Base-by-base conservation (phyloP, 2,113 vertebrate genomes). In the Vidua macroura region DNA sequence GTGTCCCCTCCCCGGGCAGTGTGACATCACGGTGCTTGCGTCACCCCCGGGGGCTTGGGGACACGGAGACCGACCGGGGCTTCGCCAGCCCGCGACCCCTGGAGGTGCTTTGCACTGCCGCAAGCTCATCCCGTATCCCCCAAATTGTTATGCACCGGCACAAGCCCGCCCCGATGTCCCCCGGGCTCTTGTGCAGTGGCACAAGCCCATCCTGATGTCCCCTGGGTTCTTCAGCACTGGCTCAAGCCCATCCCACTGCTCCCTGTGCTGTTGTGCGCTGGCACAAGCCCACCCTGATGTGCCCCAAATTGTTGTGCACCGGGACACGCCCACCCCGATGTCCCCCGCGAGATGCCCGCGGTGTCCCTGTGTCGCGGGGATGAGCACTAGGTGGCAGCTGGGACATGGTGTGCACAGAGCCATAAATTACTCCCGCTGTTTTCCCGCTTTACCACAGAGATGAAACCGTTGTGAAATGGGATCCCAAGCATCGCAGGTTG, bases 161-260 rank as follows among this genome's bases (percentile, higher is more conserved):
- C 46, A 13, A n/a, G 19, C 35, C 10, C 80, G 4, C 1, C 11
- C 56, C 13, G 37, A 28, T 28, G 15, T 24, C 22, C 16, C 43
- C 5, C 1, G 4, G 1, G 1, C 10, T 20, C 1, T 10, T 15
- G 4, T 5, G 27, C 19, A 1, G 1, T 2, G 13, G 4, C 56
- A 10, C 58, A 31, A 88, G 10, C 11, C 30, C 30, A 6, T 0
- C 12, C 18, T 0, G 10, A 9, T 53, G n/a, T 35, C 14, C 24
- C 22, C 30, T 10, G 9, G 4, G 18, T 11, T 7, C 3, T 18
- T 31, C 6, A 6, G 55, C 4, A 3, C 19, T 2, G 73, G 25
- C 43, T 11, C 56, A 23, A 35, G 13, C 51, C 51, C 79, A 11
- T 4, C 11, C 21, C 4, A 3, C 1, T 55, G 20, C 15, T 35